A percentile compares a stretch with the other conserved stretches of the same genome.
phyloP scores from a whole-genome alignment of 2,888 invertebrate species.

The Eretmocerus hayati region DNA sequence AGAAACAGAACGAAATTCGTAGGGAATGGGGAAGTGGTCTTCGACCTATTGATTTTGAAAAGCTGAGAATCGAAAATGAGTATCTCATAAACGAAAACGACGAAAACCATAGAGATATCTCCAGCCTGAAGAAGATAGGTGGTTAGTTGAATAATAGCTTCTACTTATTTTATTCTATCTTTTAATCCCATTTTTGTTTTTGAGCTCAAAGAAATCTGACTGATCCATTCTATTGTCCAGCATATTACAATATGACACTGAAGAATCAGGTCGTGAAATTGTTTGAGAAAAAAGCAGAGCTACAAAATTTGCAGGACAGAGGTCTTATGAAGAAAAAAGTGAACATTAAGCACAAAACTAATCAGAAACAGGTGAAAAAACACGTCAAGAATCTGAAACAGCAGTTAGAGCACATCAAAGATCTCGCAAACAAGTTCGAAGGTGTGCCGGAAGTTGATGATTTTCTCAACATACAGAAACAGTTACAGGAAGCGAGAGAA shows the following conservation, averaged over 20 bases:
- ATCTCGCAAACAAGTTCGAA: slow-evolving; percentile 46
- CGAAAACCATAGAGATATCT: slow-evolving; percentile 34
- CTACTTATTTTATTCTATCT: no score
- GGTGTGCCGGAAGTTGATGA: slow-evolving; percentile 8
- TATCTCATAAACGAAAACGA: slow-evolving; percentile 52
- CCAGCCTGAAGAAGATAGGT: neutral
- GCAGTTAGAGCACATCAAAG: slow-evolving; percentile 41
- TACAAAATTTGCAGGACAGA: slow-evolving; percentile 45
- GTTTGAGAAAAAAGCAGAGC: slow-evolving; percentile 49
- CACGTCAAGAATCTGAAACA: slow-evolving; percentile 46
- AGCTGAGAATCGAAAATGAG: slow-evolving; percentile 56
- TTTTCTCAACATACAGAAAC: slow-evolving; percentile 7
- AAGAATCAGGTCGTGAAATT: slow-evolving; percentile 54
- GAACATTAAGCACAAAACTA: slow-evolving; percentile 37
- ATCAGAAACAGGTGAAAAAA: slow-evolving; percentile 41
- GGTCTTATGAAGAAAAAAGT: slow-evolving; percentile 41
- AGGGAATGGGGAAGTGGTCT: slow-evolving; percentile 55
- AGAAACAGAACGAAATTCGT: slow-evolving; percentile 50
- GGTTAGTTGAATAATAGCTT: no score
- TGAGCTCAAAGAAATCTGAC: neutral
- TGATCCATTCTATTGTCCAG: slow-evolving; percentile 20
- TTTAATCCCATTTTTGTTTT: neutral
- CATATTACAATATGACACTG: slow-evolving; percentile 51
- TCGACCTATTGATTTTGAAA: slow-evolving; percentile 58
- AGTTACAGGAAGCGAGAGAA: slow-evolving; percentile 9